Percentiles rank a stretch among this genome's conserved stretches.
Conservation (phyloP, 2,888 invertebrate genomes). For the Gordius sp. region DNA sequence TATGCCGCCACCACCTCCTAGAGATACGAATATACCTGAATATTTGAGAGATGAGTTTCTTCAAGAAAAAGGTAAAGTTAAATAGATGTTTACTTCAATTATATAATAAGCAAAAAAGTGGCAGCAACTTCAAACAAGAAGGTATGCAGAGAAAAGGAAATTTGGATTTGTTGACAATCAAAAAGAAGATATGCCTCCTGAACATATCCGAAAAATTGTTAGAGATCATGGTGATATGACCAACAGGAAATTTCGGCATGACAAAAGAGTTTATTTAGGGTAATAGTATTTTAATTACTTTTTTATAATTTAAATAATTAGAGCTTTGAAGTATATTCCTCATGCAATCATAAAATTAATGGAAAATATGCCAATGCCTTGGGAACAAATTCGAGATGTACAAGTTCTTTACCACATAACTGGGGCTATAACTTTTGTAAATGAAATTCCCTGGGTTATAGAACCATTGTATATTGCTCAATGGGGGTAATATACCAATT, state of each 20-base stretch:
- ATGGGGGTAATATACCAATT: conserved; percentile 50
- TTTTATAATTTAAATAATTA: conserved; percentile 23
- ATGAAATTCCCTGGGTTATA: conserved; percentile 98
- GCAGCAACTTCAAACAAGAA: conserved; percentile 92
- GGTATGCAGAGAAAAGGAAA: conserved; percentile 88
- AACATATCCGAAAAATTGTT: conserved; percentile 92
- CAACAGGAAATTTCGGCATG: conserved; percentile 85
- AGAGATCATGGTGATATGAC: conserved; percentile 99
- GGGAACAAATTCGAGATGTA: conserved; percentile 97
- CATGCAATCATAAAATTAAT: conserved; percentile 93
- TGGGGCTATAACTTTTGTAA: conserved; percentile 95
- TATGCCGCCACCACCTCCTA: neutral
- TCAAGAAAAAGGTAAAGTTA: neutral
- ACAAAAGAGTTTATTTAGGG: conserved; percentile 86
- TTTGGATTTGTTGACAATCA: conserved; percentile 95
- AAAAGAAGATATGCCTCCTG: conserved; percentile 98
- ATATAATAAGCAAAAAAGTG: conserved; percentile 41
- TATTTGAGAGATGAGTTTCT: neutral
- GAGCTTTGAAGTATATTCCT: conserved; percentile 96
- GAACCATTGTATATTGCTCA: conserved; percentile 97
- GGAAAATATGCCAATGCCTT: conserved; percentile 99
- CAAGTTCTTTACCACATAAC: conserved; percentile 74
- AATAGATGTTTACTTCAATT: no score
- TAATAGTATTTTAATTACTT: conserved; percentile 26
- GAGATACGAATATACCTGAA: neutral